phyloP scores from a whole-genome alignment of 2,113 vertebrate genomes.

The Argyrosomus japonicus region DNA sequence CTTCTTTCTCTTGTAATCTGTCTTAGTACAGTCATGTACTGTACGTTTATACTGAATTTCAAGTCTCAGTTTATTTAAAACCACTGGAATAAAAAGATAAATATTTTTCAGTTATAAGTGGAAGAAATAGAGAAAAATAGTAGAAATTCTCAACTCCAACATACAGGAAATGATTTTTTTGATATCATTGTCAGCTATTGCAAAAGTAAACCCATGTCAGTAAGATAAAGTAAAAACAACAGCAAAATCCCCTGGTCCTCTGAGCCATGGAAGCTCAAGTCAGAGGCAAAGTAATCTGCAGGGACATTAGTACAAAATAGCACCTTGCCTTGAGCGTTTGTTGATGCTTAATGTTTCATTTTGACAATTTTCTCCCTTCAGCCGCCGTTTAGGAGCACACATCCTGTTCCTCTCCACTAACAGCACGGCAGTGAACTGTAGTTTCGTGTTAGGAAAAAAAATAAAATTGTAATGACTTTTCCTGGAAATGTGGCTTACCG shows the following conservation, averaged over 20 bases:
- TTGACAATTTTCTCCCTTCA: conserved; percentile 71
- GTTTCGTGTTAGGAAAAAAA: conserved; percentile 31
- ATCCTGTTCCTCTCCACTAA: conserved; percentile 68
- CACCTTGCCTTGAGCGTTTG: conserved; percentile 72
- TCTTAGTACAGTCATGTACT: too few relatives aligned
- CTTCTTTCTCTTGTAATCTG: not conserved
- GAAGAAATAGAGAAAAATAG: too few relatives aligned
- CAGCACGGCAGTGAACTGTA: conserved; percentile 56
- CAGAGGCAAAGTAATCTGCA: conserved; percentile 65
- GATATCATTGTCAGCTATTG: not conserved
- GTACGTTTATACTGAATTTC: not conserved
- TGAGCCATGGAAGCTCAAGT: conserved; percentile 55
- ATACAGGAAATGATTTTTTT: not conserved
- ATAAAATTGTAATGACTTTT: conserved; percentile 61
- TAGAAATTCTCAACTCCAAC: not conserved
- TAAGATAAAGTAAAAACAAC: conserved; percentile 42
- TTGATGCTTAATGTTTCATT: conserved; percentile 78
- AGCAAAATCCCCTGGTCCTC: conserved; percentile 32
- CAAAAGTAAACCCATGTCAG: conserved; percentile 21
- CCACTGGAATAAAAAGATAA: not conserved
- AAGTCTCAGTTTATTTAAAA: not conserved
- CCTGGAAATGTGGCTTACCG: conserved; percentile 47
- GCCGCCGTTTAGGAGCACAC: conserved; percentile 62
- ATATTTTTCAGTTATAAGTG: not conserved
- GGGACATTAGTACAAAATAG: conserved; percentile 66